Evolutionary conservation across 1,140 invertebrate species (phyloP).

Genomic region (Grapholita molesta): DNA sequence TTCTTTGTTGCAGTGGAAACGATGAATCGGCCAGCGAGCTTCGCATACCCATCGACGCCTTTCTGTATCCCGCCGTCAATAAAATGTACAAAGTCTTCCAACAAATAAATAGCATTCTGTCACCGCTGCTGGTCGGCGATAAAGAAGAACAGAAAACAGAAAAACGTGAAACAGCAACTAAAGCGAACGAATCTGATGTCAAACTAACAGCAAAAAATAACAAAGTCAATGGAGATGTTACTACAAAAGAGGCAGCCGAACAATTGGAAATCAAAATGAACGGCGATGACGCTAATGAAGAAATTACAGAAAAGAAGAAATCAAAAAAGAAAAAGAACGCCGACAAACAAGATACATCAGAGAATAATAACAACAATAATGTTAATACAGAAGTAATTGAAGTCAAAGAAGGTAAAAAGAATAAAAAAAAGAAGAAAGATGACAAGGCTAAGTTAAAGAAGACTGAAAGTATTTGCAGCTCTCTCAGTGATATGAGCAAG

Average conservation of each 20-base stretch:
- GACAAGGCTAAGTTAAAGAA: constrained; percentile 41
- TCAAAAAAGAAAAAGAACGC: constrained; percentile 17
- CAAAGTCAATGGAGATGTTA: constrained; percentile 33
- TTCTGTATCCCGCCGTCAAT: constrained; percentile 28
- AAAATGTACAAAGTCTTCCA: constrained; percentile 53
- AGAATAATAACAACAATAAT: constrained; percentile 28
- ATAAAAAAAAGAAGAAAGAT: constrained; percentile 28
- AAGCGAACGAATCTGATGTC: constrained; percentile 31
- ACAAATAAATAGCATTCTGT: constrained; percentile 42
- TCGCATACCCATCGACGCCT: constrained; percentile 29
- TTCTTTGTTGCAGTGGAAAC: constrained; percentile 25
- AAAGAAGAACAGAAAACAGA: constrained; percentile 9
- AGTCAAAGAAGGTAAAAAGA: constrained; percentile 27
- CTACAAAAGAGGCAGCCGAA: constrained; percentile 18
- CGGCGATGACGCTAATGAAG: constrained; percentile 19
- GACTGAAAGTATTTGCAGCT: constrained; percentile 52
- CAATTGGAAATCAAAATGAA: constrained; percentile 24
- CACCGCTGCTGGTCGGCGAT: constrained; percentile 25
- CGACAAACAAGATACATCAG: constrained; percentile 15
- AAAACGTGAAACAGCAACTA: constrained; percentile 27
- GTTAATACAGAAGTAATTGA: constrained; percentile 23
- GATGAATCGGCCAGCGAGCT: constrained; percentile 23
- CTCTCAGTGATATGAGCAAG: constrained; percentile 50
- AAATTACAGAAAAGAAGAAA: background rate
- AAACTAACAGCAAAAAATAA: constrained; percentile 31